Conservation (phyloP, 2,888 invertebrate species). For the Augochlorella aurata region DNA sequence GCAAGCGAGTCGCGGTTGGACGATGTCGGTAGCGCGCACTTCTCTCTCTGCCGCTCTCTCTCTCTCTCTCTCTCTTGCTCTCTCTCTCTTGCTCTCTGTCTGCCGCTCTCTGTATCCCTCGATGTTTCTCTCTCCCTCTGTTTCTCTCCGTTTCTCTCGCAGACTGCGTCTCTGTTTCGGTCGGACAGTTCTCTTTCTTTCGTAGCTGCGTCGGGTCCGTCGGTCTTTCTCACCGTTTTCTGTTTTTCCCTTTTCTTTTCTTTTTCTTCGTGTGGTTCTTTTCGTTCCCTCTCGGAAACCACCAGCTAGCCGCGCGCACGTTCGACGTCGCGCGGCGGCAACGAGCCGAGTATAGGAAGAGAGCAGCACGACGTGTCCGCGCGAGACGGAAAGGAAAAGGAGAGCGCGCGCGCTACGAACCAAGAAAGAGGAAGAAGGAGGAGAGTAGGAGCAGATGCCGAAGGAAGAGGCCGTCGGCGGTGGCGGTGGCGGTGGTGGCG, state of each 20-base stretch:
- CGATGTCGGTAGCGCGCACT: constrained; percentile 62
- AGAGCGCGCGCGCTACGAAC: constrained; percentile 33
- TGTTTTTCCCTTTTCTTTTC: constrained; percentile 5
- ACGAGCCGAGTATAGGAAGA: constrained; percentile 68
- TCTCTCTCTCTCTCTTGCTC: constrained; percentile 6
- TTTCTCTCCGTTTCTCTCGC: not conserved
- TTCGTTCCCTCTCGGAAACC: constrained; percentile 47
- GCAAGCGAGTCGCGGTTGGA: constrained; percentile 58
- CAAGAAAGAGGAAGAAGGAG: constrained; percentile 39
- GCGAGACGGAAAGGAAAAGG: constrained; percentile 57
- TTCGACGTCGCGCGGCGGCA: constrained; percentile 67
- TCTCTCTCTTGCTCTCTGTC: not conserved
- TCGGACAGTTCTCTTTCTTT: not conserved
- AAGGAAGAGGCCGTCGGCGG: constrained; percentile 37
- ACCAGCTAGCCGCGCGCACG: constrained; percentile 60
- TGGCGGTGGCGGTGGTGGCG: constrained; percentile 17
- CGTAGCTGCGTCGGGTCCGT: not conserved
- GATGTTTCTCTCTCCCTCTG: not conserved
- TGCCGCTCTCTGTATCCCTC: not conserved
- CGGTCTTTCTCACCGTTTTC: not conserved
- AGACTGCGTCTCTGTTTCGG: not conserved
- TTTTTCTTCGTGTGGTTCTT: constrained; percentile 28
- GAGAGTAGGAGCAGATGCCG: constrained; percentile 50
- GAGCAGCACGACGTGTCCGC: constrained; percentile 52
- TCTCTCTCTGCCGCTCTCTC: constrained; percentile 29